Evolutionary conservation across 2,797 vertebrate genomes (phyloP).

Genomic region (Sparidentex hasta): DNA sequence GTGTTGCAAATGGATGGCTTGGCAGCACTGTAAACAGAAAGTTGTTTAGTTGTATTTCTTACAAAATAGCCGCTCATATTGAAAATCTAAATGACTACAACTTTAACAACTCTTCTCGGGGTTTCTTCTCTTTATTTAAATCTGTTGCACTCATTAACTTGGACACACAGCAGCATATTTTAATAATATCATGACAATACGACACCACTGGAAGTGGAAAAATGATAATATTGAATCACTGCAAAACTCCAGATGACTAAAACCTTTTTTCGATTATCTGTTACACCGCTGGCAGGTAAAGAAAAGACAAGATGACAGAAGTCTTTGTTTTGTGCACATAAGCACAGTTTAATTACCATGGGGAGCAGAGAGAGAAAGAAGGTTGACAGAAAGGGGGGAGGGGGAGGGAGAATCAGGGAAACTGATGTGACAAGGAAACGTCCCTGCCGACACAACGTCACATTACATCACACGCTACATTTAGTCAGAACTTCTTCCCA

Average conservation of each 20-base stretch:
- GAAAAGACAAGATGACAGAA: constrained; percentile 20
- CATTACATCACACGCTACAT: constrained; percentile 88
- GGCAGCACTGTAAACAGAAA: not conserved
- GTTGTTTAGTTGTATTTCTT: no score
- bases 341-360: constrained; percentile 91
- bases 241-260: not conserved
- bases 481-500: constrained; percentile 88
- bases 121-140: not conserved
- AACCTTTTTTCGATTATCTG: not conserved
- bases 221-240: not conserved
- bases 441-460: constrained; percentile 83
- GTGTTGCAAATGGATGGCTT: no score
- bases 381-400: constrained; percentile 63
- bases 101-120: not conserved
- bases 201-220: not conserved
- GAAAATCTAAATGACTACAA: not conserved
- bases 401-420: constrained; percentile 51
- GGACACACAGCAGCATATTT: not conserved
- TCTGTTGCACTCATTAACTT: no score
- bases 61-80: not conserved
- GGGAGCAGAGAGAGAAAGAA: constrained; percentile 87
- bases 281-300: not conserved
- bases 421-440: constrained; percentile 66
- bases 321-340: constrained; percentile 73
- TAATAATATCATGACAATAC: not conserved